Conservation (phyloP, 2,888 invertebrate genomes). For the Disparrhopalites patrizii region DNA sequence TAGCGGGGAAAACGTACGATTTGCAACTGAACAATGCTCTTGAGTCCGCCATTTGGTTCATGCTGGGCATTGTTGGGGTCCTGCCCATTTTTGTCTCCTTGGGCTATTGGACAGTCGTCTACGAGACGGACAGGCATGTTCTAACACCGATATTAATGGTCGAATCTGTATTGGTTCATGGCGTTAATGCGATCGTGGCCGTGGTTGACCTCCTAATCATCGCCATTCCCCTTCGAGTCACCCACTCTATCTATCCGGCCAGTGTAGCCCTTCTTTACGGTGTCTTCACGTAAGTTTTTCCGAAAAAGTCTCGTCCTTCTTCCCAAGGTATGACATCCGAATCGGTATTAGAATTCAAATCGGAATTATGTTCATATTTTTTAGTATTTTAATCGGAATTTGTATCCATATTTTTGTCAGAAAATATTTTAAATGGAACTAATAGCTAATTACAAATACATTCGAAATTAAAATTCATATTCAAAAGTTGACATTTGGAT, state of each 20-base stretch:
- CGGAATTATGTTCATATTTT: too few relatives aligned
- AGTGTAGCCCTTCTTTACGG: neutral
- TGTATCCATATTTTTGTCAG: too few relatives aligned
- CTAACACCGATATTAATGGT: neutral
- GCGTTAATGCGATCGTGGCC: neutral
- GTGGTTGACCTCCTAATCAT: neutral
- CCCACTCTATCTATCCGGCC: neutral
- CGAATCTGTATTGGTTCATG: neutral
- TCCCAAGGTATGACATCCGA: too few relatives aligned
- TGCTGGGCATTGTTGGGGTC: neutral
- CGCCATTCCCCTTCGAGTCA: conserved; percentile 6
- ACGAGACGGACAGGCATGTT: neutral
- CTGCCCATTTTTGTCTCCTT: conserved; percentile 3
- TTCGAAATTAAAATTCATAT: too few relatives aligned
- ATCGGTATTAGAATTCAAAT: too few relatives aligned
- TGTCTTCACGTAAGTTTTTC: conserved; percentile 7
- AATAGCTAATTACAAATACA: too few relatives aligned
- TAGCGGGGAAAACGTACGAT: too few relatives aligned
- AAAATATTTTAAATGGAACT: too few relatives aligned
- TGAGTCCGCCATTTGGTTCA: neutral
- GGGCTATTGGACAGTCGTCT: conserved; percentile 9
- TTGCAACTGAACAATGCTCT: neutral
- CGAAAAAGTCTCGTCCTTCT: too few relatives aligned
- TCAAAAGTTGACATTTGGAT: too few relatives aligned
- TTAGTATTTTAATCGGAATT: neutral